Evolutionary conservation across 2,797 vertebrate species (phyloP).

Genomic region (Amazona ochrocephala): DNA sequence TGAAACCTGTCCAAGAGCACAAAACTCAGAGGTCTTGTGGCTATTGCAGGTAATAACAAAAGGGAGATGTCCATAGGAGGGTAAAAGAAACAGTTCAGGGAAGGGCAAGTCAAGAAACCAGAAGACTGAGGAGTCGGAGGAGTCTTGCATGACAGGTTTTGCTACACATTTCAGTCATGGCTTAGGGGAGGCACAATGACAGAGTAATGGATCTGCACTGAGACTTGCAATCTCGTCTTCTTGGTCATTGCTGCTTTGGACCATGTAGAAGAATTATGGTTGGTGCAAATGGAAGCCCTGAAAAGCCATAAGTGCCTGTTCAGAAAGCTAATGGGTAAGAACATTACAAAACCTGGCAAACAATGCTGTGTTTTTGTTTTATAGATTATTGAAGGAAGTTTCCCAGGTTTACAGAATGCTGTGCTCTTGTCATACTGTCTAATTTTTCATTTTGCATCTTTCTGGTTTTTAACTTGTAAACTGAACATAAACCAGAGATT

Average conservation of each 20-base stretch:
- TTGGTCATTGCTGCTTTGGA: background rate
- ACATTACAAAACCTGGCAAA: background rate
- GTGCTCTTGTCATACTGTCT: background rate
- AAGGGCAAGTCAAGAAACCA: slow-evolving; percentile 1
- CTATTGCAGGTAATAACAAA: slow-evolving; percentile 49
- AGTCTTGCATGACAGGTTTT: background rate
- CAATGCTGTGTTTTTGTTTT: background rate
- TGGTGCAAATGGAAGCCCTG: background rate
- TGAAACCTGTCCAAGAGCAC: slow-evolving; percentile 63
- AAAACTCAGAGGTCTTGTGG: slow-evolving; percentile 45
- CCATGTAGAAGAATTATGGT: background rate
- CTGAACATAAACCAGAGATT: background rate
- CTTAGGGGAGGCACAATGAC: background rate
- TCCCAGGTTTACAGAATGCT: background rate
- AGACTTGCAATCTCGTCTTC: background rate
- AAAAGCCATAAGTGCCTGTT: background rate
- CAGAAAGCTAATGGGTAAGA: slow-evolving; percentile 34
- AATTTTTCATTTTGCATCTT: background rate
- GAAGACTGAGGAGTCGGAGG: background rate
- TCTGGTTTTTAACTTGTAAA: background rate
- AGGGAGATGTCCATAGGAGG: slow-evolving; percentile 14
- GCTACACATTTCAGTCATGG: background rate
- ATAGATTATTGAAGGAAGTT: background rate
- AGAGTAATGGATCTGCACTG: background rate
- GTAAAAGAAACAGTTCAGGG: background rate